phyloP scores from a whole-genome alignment of 1,140 invertebrate species.

The Maniola jurtina region DNA sequence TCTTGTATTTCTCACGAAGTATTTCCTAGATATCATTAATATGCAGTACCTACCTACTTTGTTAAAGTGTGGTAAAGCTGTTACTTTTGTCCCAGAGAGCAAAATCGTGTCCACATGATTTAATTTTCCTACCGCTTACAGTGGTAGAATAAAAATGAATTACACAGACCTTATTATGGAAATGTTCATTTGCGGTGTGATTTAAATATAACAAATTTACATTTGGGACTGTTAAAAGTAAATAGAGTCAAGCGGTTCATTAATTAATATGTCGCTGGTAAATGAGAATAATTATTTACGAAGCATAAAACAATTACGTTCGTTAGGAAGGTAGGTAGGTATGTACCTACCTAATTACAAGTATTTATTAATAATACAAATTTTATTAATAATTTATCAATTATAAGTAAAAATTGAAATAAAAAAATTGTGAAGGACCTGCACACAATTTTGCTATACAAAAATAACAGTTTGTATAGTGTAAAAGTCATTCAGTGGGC shows the following conservation, averaged over 20 bases:
- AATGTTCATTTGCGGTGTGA: conserved; percentile 9
- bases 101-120: conserved; percentile 25
- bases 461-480: too few relatives aligned
- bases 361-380: too few relatives aligned
- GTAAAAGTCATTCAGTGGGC: too few relatives aligned
- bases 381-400: too few relatives aligned
- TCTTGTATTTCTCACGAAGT: too few relatives aligned
- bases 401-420: too few relatives aligned
- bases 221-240: conserved; percentile 9
- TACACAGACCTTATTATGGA: conserved; percentile 3
- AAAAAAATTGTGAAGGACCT: neutral
- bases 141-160: conserved; percentile 24
- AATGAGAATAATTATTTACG: conserved; percentile 13
- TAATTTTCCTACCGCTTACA: conserved; percentile 27
- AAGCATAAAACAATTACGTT: neutral
- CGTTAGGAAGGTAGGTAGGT: too few relatives aligned
- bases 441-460: too few relatives aligned
- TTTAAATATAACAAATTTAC: conserved; percentile 14
- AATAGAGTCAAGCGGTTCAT: conserved; percentile 2
- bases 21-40: too few relatives aligned
- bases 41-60: too few relatives aligned
- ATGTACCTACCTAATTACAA: too few relatives aligned
- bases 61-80: too few relatives aligned
- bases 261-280: conserved; percentile 2
- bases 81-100: neutral